A percentile compares a stretch with the other conserved stretches of the same genome.
Evolutionary conservation across 2,888 invertebrate species (phyloP).

Genomic region (Sarcophaga carnaria): DNA sequence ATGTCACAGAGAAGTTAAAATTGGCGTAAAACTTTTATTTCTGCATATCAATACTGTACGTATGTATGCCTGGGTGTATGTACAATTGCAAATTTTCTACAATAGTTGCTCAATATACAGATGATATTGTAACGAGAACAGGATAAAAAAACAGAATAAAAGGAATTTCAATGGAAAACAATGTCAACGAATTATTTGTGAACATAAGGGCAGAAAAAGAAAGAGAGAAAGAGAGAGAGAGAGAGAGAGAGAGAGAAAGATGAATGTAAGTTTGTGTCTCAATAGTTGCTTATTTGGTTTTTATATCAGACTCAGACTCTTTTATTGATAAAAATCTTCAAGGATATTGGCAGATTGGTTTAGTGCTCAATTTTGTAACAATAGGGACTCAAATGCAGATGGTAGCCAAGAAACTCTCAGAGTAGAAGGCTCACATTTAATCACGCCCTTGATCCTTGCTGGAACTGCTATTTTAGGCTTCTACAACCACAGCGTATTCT

Average conservation of each 20-base stretch:
- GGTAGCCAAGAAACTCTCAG: no score
- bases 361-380: no score
- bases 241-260: background rate
- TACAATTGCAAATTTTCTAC: background rate
- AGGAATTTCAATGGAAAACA: constrained; percentile 32
- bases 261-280: constrained; percentile 10
- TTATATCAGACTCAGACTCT: background rate
- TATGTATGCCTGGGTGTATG: background rate
- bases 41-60: constrained; percentile 49
- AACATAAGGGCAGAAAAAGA: constrained; percentile 26
- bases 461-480: no score
- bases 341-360: no score
- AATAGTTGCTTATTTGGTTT: constrained; percentile 13
- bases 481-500: no score
- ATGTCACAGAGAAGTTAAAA: constrained; percentile 64
- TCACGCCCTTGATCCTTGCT: no score
- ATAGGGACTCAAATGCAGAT: no score
- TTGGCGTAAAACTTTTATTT: constrained; percentile 63
- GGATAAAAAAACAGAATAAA: background rate
- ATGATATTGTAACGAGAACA: background rate
- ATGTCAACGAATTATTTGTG: constrained; percentile 44
- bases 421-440: no score
- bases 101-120: background rate
- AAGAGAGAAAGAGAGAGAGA: no score
- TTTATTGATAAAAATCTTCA: no score